These are phyloP conservation scores for Kradibia gibbosae DNA, from an alignment of 1,140 invertebrate species.

Conservation along the genomic window DNA sequence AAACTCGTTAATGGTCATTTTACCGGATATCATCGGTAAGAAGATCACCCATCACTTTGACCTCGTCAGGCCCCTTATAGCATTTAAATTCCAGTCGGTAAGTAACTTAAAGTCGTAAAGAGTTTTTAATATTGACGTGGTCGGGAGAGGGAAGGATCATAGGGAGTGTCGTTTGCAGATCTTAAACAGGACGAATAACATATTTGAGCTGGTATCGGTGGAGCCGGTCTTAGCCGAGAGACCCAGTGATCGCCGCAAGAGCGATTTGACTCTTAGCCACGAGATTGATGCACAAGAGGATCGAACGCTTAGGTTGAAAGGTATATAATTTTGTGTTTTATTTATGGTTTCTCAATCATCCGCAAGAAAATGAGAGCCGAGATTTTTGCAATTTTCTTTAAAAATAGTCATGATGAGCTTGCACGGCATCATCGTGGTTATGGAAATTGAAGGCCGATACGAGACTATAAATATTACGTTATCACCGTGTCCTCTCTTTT, in stretches of 20 bases:
- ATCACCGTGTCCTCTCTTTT: background rate
- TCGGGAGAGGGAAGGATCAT: no score
- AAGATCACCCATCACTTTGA: conserved; percentile 94
- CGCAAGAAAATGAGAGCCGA: no score
- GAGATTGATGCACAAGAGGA: conserved; percentile 77
- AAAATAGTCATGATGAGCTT: background rate
- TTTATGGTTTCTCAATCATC: background rate
- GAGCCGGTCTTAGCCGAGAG: conserved; percentile 84
- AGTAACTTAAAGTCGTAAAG: conserved; percentile 63
- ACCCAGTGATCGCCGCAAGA: conserved; percentile 72
- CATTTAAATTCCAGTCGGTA: conserved; percentile 95
- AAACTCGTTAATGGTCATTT: conserved; percentile 91
- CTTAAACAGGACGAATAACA: conserved; percentile 93
- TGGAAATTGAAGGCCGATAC: background rate
- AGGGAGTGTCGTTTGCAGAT: no score
- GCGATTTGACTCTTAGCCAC: conserved; percentile 76
- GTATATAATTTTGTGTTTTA: conserved; percentile 71
- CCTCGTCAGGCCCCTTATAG: conserved; percentile 90
- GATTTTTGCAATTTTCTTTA: no score
- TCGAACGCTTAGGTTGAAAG: conserved; percentile 86
- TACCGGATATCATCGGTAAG: conserved; percentile 89
- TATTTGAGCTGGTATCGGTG: conserved; percentile 93
- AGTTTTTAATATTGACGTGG: no score
- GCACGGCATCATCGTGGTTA: background rate
- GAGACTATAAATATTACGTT: background rate